phyloP scores from a whole-genome alignment of 1,140 invertebrate species.

The Drosophila punjabiensis region DNA sequence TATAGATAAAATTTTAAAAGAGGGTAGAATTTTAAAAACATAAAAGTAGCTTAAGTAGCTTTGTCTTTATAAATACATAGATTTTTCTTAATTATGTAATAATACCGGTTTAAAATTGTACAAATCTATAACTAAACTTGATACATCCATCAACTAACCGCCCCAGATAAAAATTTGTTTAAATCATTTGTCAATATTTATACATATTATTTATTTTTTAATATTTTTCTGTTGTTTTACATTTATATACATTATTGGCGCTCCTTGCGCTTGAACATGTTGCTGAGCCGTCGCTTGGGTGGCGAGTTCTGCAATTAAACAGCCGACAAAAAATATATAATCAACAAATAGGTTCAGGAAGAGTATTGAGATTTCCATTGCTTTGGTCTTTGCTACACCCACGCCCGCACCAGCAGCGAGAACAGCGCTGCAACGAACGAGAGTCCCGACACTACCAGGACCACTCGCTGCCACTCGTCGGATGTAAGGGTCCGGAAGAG shows the following conservation, averaged over 20 bases:
- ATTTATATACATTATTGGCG: constrained; percentile 17
- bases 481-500: constrained; percentile 1
- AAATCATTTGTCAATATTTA: constrained; percentile 4
- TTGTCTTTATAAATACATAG: no score
- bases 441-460: neutral
- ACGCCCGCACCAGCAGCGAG: constrained; percentile 3
- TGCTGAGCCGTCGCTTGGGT: constrained; percentile 80
- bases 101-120: neutral
- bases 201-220: constrained; percentile 3
- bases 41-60: no score
- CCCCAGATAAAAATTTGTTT: neutral
- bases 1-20: neutral
- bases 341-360: neutral
- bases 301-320: constrained; percentile 76
- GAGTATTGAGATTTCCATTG: neutral
- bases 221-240: neutral
- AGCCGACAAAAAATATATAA: constrained; percentile 14
- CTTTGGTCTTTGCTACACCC: constrained; percentile 8
- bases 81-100: neutral
- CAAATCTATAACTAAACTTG: neutral
- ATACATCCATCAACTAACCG: neutral
- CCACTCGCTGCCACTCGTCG: constrained; percentile 4
- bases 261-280: constrained; percentile 81
- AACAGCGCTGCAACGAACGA: constrained; percentile 1
- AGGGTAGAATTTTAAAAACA: no score